These are phyloP conservation scores for Dynastes grantii DNA, from an alignment of 2,888 invertebrate species.

Conservation along the genomic window DNA sequence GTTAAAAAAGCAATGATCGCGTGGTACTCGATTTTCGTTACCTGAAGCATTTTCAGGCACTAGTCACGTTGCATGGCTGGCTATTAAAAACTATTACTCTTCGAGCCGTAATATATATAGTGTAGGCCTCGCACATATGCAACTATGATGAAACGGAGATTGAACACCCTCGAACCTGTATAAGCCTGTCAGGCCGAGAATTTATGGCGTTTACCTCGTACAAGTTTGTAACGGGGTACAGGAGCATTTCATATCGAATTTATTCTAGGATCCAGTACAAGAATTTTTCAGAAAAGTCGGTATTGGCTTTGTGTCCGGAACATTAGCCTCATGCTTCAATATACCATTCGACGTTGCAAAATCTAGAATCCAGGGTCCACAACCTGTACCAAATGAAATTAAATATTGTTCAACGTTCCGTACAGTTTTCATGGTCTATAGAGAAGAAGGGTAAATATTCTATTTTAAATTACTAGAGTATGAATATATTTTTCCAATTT, in stretches of 20 bases:
- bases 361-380: slow-evolving; percentile 95
- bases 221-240: too few relatives aligned
- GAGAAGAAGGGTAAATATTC: slow-evolving; percentile 87
- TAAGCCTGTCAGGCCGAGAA: too few relatives aligned
- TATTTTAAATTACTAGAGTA: background rate
- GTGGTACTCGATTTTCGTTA: too few relatives aligned
- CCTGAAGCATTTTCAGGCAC: too few relatives aligned
- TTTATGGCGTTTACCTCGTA: too few relatives aligned
- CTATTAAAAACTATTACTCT: too few relatives aligned
- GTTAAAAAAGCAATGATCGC: too few relatives aligned
- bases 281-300: slow-evolving; percentile 85
- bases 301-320: slow-evolving; percentile 91
- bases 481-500: background rate
- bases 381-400: slow-evolving; percentile 80
- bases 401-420: slow-evolving; percentile 86
- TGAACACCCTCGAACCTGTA: too few relatives aligned
- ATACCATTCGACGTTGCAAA: slow-evolving; percentile 98
- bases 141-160: too few relatives aligned
- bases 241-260: background rate
- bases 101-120: too few relatives aligned
- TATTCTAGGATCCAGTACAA: slow-evolving; percentile 76
- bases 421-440: slow-evolving; percentile 83
- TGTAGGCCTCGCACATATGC: too few relatives aligned
- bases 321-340: slow-evolving; percentile 88
- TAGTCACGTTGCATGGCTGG: too few relatives aligned